A percentile compares a stretch with the other conserved stretches of the same genome.
Conservation (phyloP, 2,888 invertebrate genomes). For the Liposcelis brunnea region DNA sequence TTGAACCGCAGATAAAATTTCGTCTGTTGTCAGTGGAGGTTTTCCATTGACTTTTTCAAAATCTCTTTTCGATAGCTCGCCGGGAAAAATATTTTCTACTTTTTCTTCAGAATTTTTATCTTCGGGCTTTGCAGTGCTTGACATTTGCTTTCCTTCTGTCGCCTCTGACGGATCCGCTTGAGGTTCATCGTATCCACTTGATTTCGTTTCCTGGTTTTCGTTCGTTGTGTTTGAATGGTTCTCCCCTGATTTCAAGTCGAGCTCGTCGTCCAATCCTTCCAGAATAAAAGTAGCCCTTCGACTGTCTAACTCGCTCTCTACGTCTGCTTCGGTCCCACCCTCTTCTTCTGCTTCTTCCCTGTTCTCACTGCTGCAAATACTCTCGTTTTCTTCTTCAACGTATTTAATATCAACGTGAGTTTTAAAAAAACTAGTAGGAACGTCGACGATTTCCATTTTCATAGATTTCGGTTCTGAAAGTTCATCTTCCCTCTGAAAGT, state of each 20-base stretch:
- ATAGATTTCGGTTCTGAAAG: background rate
- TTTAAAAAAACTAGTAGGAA: background rate
- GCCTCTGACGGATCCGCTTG: too few relatives aligned
- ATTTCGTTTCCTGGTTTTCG: too few relatives aligned
- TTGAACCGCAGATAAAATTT: conserved; percentile 9
- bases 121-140: too few relatives aligned
- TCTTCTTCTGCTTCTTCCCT: conserved; percentile 13
- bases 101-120: too few relatives aligned
- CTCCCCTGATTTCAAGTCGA: too few relatives aligned
- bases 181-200: too few relatives aligned
- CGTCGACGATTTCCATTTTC: background rate
- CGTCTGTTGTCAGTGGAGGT: conserved; percentile 10
- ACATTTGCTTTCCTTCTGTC: too few relatives aligned
- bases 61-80: too few relatives aligned
- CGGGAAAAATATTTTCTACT: too few relatives aligned
- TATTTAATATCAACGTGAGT: background rate
- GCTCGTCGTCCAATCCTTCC: background rate
- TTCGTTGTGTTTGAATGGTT: too few relatives aligned
- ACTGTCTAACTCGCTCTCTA: conserved; percentile 12
- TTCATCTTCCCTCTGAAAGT: too few relatives aligned
- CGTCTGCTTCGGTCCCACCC: conserved; percentile 12
- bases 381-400: background rate
- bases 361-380: background rate
- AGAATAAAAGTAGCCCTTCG: background rate
- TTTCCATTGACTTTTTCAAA: conserved; percentile 18